These are phyloP conservation scores for Dromaius novaehollandiae DNA, from an alignment of 2,113 vertebrate genomes.

Conservation along the genomic window DNA sequence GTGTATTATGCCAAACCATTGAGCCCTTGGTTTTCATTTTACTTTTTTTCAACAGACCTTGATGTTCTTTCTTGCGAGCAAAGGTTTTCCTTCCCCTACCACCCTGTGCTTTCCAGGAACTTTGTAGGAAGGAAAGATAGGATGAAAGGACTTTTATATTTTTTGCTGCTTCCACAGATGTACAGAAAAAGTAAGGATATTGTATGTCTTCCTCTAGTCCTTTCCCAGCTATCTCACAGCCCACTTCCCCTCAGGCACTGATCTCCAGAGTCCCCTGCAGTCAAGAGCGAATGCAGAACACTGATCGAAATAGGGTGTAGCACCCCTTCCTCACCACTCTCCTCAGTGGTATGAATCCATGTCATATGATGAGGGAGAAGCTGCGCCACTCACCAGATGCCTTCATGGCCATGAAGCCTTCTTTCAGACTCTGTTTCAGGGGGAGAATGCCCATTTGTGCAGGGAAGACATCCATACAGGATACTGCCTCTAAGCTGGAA, in stretches of 20 bases:
- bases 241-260: not conserved
- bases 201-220: not conserved
- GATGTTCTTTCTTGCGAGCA: rapidly evolving
- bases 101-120: not conserved
- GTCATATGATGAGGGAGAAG: not conserved
- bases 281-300: not conserved
- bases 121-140: not conserved
- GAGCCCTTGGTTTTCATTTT: not conserved
- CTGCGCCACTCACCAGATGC: not conserved
- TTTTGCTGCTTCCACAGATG: not conserved
- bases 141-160: not conserved
- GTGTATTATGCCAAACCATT: not conserved
- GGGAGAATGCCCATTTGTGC: not conserved
- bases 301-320: not conserved
- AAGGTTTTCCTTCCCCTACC: not conserved
- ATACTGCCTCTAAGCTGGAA: not conserved
- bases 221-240: not conserved
- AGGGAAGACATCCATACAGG: not conserved
- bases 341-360: not conserved
- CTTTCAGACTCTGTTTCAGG: not conserved
- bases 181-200: not conserved
- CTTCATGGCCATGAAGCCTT: not conserved
- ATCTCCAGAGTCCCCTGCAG: not conserved
- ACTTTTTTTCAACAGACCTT: not conserved
- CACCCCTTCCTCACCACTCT: not conserved